phyloP scores from a whole-genome alignment of 2,113 vertebrate species.

The Austrofundulus limnaeus region DNA sequence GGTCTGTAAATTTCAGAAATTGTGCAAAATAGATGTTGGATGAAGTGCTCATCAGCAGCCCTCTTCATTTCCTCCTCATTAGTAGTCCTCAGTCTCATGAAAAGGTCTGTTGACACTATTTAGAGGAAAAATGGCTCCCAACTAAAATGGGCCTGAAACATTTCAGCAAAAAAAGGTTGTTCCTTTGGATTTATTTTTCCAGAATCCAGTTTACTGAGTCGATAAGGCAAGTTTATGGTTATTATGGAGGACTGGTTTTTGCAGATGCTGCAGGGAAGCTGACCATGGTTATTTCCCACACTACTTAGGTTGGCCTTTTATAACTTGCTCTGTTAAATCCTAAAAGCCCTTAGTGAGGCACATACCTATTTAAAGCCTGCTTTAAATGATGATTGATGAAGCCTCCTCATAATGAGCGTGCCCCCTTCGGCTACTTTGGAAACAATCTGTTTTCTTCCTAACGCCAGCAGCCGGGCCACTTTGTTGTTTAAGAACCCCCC shows the following conservation, averaged over 20 bases:
- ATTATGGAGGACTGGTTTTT: background rate
- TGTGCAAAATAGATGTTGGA: constrained; percentile 20
- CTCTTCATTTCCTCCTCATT: background rate
- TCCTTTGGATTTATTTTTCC: constrained; percentile 6
- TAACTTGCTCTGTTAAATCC: constrained; percentile 59
- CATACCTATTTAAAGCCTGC: constrained; percentile 65
- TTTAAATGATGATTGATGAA: constrained; percentile 77
- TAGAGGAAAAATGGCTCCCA: background rate
- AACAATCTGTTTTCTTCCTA: constrained; percentile 73
- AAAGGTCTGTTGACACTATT: background rate
- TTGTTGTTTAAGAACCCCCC: constrained; percentile 58
- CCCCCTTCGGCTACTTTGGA: constrained; percentile 64
- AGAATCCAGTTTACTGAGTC: constrained; percentile 14
- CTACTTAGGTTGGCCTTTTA: constrained; percentile 55
- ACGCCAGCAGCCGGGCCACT: constrained; percentile 57
- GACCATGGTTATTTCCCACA: constrained; percentile 52
- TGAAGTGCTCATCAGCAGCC: constrained; percentile 2
- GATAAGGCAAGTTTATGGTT: constrained; percentile 9
- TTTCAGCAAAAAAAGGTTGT: constrained; percentile 9
- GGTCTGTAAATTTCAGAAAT: constrained; percentile 17
- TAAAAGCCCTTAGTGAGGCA: constrained; percentile 56
- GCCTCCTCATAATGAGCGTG: constrained; percentile 45
- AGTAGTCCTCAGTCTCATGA: background rate
- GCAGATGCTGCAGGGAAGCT: constrained; percentile 4
- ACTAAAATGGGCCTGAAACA: constrained; percentile 8